These are phyloP conservation scores for Strigamia crassipes DNA, from an alignment of 2,888 invertebrate species.

Conservation along the genomic window DNA sequence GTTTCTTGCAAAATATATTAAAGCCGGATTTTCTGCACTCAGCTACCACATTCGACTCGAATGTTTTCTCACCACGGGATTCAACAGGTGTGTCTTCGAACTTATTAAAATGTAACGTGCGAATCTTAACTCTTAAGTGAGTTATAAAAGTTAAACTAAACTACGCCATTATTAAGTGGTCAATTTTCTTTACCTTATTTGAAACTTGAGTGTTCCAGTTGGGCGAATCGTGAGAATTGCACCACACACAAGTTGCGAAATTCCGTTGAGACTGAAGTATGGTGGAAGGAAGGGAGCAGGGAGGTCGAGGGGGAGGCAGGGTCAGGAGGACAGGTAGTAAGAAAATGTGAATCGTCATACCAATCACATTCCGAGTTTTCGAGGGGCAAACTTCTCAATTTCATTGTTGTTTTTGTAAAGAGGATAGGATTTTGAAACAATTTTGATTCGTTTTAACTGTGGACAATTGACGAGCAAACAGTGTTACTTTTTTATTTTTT, in stretches of 20 bases:
- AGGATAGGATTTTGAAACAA: too few relatives aligned
- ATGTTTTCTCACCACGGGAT: not conserved
- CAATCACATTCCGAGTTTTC: not conserved
- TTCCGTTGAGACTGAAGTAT: not conserved
- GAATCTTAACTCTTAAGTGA: too few relatives aligned
- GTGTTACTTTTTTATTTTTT: too few relatives aligned
- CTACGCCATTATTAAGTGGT: not conserved
- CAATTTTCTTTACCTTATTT: not conserved
- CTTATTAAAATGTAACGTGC: too few relatives aligned
- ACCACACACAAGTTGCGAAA: not conserved
- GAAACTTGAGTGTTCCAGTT: not conserved
- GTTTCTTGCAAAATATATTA: not conserved
- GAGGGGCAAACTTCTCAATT: too few relatives aligned
- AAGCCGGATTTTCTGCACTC: too few relatives aligned
- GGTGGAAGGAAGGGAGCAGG: not conserved
- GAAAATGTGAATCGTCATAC: not conserved
- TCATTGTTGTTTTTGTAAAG: too few relatives aligned
- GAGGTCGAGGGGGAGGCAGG: not conserved
- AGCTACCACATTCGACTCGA: too few relatives aligned
- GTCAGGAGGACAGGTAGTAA: not conserved
- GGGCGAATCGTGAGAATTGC: not conserved
- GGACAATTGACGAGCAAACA: too few relatives aligned
- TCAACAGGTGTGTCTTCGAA: too few relatives aligned
- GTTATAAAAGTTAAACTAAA: too few relatives aligned
- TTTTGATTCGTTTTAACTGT: too few relatives aligned